Base-by-base conservation (phyloP, 2,888 invertebrate species). In the Cecidostiba fungosa region DNA sequence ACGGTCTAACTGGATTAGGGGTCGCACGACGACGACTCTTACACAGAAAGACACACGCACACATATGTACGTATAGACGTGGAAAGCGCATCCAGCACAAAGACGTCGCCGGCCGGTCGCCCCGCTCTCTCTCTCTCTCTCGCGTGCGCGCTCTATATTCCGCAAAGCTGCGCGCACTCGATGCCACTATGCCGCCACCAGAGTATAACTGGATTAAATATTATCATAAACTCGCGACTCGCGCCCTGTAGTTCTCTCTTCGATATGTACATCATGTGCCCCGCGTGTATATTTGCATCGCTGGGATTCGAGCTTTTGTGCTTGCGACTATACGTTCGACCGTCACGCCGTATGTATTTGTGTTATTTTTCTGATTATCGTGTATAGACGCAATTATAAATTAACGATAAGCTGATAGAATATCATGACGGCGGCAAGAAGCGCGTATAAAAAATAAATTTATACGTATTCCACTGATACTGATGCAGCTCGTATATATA, bases 191-290 rank as follows among this genome's bases (percentile, higher is more conserved):
- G n/a, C 59, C 59, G 23, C 8, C 47, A 16, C 83, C 16, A n/a
- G 66, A 16, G 26, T 62, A 16, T 84, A 89, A 89, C 86, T 87
- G 88, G 89, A 89, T 89, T 89, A 89, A 85, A 88, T 89, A 89
- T 89, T 89, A 89, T 89, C 89, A 89, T 89, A 89, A 88, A 87
- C 84, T 87, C 87, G 39, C 74, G 54, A 47, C 72, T 36, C 32
- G 43, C 26, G 32, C 82, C 72, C 50, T 74, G 47, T 62, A 29
- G 12, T 43, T 43, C 59, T 54, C 80, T 70, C 47, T n/a, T 50
- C 14, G 2, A 2, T 50, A 16, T 50, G 12, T 29, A 14, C 54
- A 29, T 54, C 43, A n/a, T 26, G 39, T n/a, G 19, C 70, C 19
- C 10, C 32, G 3, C 23, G 10, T 26, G n/a, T n/a, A n/a, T 26